Conservation (phyloP, 2,797 vertebrate genomes). For the Acanthopagrus latus region DNA sequence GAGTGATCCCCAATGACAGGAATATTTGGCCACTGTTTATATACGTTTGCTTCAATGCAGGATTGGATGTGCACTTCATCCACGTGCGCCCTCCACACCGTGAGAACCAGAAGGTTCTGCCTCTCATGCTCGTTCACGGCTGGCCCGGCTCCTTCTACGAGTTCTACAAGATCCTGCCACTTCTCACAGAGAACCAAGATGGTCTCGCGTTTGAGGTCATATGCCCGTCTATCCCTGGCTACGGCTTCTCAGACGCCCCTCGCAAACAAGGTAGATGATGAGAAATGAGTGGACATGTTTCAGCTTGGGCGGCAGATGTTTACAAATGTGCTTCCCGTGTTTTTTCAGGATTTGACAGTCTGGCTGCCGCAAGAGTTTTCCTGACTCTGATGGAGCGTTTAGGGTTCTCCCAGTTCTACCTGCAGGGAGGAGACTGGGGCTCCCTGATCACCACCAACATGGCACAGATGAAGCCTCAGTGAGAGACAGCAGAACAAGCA, state of each 20-base stretch:
- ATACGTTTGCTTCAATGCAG: conserved; percentile 67
- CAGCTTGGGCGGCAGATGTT: background rate
- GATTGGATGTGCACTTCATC: conserved; percentile 90
- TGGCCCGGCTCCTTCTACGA: conserved; percentile 94
- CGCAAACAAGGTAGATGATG: conserved; percentile 85
- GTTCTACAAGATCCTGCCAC: conserved; percentile 92
- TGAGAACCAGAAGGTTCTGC: conserved; percentile 79
- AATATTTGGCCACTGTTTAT: background rate
- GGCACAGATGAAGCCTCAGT: conserved; percentile 94
- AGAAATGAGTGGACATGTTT: background rate
- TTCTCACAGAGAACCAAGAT: conserved; percentile 82
- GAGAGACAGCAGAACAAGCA: conserved; percentile 70
- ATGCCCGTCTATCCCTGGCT: conserved; percentile 94
- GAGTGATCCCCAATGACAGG: background rate
- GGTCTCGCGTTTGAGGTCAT: conserved; percentile 89
- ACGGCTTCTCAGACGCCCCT: conserved; percentile 91
- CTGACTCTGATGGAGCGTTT: conserved; percentile 91
- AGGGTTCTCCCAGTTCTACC: conserved; percentile 89
- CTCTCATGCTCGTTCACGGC: conserved; percentile 91
- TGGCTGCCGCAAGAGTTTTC: conserved; percentile 89
- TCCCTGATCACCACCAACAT: conserved; percentile 87
- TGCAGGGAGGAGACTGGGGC: conserved; percentile 94
- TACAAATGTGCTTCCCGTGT: background rate
- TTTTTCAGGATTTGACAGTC: conserved; percentile 83
- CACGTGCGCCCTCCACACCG: conserved; percentile 84